Base-by-base conservation (phyloP, 2,888 invertebrate species). In the Drosophila neotestacea region DNA sequence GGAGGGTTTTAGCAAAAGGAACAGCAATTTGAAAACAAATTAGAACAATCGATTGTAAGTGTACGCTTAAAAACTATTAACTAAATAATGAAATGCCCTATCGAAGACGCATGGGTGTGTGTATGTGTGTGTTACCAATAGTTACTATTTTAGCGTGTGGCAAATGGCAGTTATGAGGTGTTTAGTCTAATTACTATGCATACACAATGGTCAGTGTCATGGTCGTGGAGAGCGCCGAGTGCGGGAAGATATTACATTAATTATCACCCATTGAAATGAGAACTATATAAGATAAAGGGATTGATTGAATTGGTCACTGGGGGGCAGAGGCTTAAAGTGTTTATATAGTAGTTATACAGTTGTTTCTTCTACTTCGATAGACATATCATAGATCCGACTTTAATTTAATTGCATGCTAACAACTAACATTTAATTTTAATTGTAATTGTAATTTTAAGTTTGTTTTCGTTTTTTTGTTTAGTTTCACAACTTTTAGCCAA, bases 341-440 rank as follows among this genome's bases (percentile, higher is more conserved):
- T 27, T 52, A 54, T 38, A 22, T 22, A 22, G 30, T 36, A 48
- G 51, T 56, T 50, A 54, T 60, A 48, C 47, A 38, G 32, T 54
- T 56, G n/a, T 59, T 65, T 62, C 34, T 36, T 73, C 55, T 77
- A 77, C 51, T 79, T 62, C 58, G 61, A 66, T 73, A 72, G 72
- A 60, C 52, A 61, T 73, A 68, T 70, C 54, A 62, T 72, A 66
- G 10, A 72, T 64, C 62, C 41, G 56, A 75, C 55, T 65, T 58
- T 59, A 55, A 47, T 71, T 73, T 63, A 60, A 73, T 84, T 73
- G 66, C 70, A 71, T 77, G 79, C 78, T 77, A 82, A 71, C 68
- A 80, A 82, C 83, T 88, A 88, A 83, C 83, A 85, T 88, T 85
- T 71, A 87, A 74, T 72, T 73, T 72, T 69, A 87, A 72, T 74